Evolutionary conservation across 2,797 vertebrate species (phyloP), one percentile per base, ranked within the genome.

Genomic region (Myioborus miniatus): DNA sequence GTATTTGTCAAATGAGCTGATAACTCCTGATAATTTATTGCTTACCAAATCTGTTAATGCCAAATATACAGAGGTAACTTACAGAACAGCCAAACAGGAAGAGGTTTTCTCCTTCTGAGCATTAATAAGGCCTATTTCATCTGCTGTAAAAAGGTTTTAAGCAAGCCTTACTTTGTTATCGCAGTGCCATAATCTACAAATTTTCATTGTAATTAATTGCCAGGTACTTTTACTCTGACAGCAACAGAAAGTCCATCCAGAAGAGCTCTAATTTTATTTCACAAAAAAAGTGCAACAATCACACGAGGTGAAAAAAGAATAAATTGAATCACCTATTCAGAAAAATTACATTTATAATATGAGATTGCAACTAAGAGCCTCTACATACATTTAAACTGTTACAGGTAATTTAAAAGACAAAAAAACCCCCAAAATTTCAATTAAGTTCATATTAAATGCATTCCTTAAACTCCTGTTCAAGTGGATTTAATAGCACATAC

Each of bases 261-360:
- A 82, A 23, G 23, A 43, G 12, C 9, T 77, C 8, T 41, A 34
- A 23, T 64, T 68, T 68, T 30, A 36, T 70, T 76, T 67, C 56
- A 58, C 32, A 1, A 64, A 83, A 90, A 26, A 46, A 43, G 19
- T 32, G 18, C 77, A 89, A 80, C 15, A 34, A 69, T 47, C 10
- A 17, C 41, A 34, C 0, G 0, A 34, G 7, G 27, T 4, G 32
- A 90, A 62, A 87, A 87, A 84, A 53, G 10, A 22, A 43, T 6
- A 78, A 76, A 62, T 0, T 58, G 32, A 69, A 88, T 70, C 14
- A 64, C 2, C 9, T 24, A 1, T 3, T 6, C 1, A 0, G 36
- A 78, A 80, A 75, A 59, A 8, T 30, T 72, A 29, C 21, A 81
- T 24, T 59, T 76, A 55, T 22, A 65, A 76, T 0, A 2, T 18